Evolutionary conservation across 2,797 vertebrate genomes (phyloP).

Genomic region (Tympanoctomys barrerae): DNA sequence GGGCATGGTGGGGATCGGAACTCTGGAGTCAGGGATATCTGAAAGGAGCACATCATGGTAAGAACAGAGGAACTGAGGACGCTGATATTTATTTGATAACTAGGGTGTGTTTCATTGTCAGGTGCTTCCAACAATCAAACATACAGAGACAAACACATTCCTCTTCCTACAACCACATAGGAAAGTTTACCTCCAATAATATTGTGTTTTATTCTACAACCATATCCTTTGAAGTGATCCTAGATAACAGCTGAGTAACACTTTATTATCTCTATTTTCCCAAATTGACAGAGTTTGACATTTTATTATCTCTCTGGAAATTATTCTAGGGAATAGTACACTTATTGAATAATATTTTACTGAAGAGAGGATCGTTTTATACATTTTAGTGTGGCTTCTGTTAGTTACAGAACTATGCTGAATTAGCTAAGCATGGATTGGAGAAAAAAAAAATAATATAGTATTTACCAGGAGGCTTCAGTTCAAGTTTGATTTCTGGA

Average conservation of each 20-base stretch:
- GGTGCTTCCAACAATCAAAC: not conserved
- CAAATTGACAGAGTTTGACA: not conserved
- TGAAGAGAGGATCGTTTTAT: conserved; percentile 43
- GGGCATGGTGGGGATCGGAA: conserved; percentile 93
- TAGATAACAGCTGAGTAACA: not conserved
- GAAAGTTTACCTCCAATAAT: not conserved
- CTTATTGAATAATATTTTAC: not conserved
- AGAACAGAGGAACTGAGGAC: not conserved
- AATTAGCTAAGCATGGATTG: not conserved
- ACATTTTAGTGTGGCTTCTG: conserved; percentile 48
- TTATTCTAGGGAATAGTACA: not conserved
- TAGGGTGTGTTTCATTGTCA: not conserved
- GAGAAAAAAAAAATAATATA: not conserved
- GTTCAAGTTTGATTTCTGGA: conserved; percentile 97
- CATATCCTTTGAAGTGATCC: not conserved
- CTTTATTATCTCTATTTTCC: not conserved
- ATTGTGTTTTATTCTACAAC: not conserved
- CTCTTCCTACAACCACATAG: not conserved
- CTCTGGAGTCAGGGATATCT: conserved; percentile 97
- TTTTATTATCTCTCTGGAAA: conserved; percentile 40
- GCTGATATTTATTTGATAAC: not conserved
- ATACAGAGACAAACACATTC: not conserved
- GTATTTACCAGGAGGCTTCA: conserved; percentile 94
- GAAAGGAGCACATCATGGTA: conserved; percentile 75
- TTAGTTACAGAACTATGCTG: conserved; percentile 36